Evolutionary conservation across 2,888 invertebrate species (phyloP).

Genomic region (Cordilura impudica): DNA sequence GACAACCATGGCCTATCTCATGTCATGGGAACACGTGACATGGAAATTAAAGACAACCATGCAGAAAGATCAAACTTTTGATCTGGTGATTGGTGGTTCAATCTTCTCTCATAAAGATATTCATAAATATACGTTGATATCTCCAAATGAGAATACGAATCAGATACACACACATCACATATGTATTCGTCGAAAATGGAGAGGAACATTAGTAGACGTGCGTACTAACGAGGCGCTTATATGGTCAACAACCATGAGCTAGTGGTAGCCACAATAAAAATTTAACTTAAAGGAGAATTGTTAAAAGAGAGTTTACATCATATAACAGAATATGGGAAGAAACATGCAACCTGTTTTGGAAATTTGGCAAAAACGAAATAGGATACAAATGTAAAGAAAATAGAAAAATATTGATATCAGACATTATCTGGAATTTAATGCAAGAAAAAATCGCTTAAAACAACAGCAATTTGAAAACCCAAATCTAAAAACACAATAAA

Average conservation of each 20-base stretch:
- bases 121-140: not conserved
- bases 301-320: not conserved
- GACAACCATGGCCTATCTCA: not conserved
- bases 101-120: slow-evolving; percentile 3
- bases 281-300: not conserved
- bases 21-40: not conserved
- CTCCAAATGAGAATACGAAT: not conserved
- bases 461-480: no score
- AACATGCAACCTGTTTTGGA: not conserved
- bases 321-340: not conserved
- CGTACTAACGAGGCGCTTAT: no score
- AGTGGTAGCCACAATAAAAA: not conserved
- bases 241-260: no score
- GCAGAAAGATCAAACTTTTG: not conserved
- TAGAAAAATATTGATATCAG: not conserved
- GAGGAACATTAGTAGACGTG: not conserved
- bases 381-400: not conserved
- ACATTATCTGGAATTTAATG: no score
- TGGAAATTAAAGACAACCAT: not conserved
- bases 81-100: slow-evolving; percentile 4
- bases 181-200: not conserved
- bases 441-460: no score
- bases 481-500: not conserved
- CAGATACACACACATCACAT: not conserved
- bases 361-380: not conserved